These are phyloP conservation scores for Pseudomugil gertrudae DNA, from an alignment of 2,797 vertebrate genomes.

Conservation along the genomic window DNA sequence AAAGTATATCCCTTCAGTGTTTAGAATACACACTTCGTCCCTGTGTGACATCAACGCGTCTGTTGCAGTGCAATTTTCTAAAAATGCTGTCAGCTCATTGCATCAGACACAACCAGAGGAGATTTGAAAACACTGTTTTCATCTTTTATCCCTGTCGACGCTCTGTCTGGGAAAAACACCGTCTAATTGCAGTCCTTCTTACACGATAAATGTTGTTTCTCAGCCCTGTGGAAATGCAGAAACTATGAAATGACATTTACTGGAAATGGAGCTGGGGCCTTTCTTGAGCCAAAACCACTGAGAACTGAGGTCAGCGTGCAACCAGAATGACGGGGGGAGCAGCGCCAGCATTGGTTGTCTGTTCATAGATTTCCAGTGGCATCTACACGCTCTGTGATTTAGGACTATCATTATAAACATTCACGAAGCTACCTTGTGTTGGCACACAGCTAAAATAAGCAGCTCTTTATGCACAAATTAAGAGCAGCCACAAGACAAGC, in stretches of 20 bases:
- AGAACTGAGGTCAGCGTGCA: conserved; percentile 77
- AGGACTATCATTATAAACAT: conserved; percentile 65
- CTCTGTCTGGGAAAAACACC: conserved; percentile 63
- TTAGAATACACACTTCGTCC: conserved; percentile 6
- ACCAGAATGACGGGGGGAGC: conserved; percentile 42
- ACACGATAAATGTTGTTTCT: conserved; percentile 66
- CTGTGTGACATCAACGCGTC: conserved; percentile 29
- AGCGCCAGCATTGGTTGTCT: conserved; percentile 63
- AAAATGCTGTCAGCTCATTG: conserved; percentile 52
- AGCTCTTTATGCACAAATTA: conserved; percentile 49
- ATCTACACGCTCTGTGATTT: conserved; percentile 67
- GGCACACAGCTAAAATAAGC: conserved; percentile 42
- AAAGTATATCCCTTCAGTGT: conserved; percentile 18
- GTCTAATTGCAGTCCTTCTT: conserved; percentile 74
- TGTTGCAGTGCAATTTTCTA: conserved; percentile 42
- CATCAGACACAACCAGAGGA: conserved; percentile 47
- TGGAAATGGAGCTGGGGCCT: conserved; percentile 78
- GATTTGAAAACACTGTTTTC: conserved; percentile 40
- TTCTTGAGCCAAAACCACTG: conserved; percentile 72
- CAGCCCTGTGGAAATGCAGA: conserved; percentile 73
- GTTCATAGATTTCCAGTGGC: conserved; percentile 75
- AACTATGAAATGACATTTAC: conserved; percentile 81
- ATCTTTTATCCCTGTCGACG: conserved; percentile 54
- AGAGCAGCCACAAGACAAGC: conserved; percentile 51
- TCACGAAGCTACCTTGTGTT: conserved; percentile 36